These are phyloP conservation scores for Andrena haemorrhoa DNA, from an alignment of 2,888 invertebrate species.

Conservation along the genomic window DNA sequence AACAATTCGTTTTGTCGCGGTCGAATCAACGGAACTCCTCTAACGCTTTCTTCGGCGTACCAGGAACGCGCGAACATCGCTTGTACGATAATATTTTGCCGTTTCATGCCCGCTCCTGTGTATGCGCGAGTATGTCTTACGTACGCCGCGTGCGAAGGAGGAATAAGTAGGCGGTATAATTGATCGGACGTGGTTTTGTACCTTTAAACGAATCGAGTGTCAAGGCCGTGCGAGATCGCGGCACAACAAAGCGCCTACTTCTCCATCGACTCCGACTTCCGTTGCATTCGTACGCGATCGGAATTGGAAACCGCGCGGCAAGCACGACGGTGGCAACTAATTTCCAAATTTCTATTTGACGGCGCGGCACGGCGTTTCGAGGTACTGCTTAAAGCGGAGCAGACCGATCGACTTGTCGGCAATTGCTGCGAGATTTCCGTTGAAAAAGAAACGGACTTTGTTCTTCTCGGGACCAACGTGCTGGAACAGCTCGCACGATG, in stretches of 20 bases:
- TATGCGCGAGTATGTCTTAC: background rate
- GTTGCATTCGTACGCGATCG: constrained; percentile 9
- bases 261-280: constrained; percentile 42
- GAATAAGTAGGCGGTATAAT: constrained; percentile 46
- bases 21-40: background rate
- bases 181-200: constrained; percentile 20
- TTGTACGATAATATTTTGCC: background rate
- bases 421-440: background rate
- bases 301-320: background rate
- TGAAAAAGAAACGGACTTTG: constrained; percentile 2
- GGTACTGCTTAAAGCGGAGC: too few relatives aligned
- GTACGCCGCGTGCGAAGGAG: background rate
- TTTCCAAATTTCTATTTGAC: background rate
- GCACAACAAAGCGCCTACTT: constrained; percentile 22
- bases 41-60: background rate
- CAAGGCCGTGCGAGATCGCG: constrained; percentile 54
- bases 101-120: background rate
- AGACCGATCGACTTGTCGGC: background rate
- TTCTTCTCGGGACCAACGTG: constrained; percentile 8
- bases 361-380: background rate
- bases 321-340: background rate
- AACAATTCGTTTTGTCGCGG: constrained; percentile 17
- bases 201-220: constrained; percentile 38
- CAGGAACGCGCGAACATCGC: background rate
- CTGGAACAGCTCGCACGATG: constrained; percentile 18